Evolutionary conservation across 2,113 vertebrate genomes (phyloP), one percentile per base, ranked within the genome.

Genomic region (Callionymus lyra): DNA sequence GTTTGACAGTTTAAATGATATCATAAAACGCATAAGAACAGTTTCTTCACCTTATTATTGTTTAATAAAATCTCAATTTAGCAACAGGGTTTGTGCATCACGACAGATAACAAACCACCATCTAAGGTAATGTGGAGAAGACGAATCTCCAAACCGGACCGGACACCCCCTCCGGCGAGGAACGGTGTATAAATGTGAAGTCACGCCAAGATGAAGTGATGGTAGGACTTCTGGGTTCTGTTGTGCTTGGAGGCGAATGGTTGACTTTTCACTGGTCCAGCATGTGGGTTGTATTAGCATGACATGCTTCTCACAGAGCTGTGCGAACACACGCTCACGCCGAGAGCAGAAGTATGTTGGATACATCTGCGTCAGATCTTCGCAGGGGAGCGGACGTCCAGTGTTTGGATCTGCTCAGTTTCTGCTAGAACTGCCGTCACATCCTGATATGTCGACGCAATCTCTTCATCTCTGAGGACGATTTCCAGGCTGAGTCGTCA

Each of bases 351-450:
- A 53, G 40, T 9, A n/a, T 32, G 48, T 41, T 61, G 27, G 16
- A 47, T 59, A 55, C 49, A 50, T 63, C 53, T 74, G 52, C 59
- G 63, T 80, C 74, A 69, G 8, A 12, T 6, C 38, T 35, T 50
- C 58, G 65, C 61, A 68, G 49, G 61, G 59, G 38, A 63, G 32
- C 31, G 44, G 39, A 41, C 17, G 50, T 53, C 38, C 31, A 51
- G 34, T 62, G 55, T 57, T 68, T 55, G 37, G 47, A 12, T 59
- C 67, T 80, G 71, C 45, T 60, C 45, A 63, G 47, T 52, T 16
- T 78, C 58, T 52, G 41, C 55, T 37, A 19, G 21, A 53, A 43
- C 36, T 16, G 10, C 16, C 45, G 52, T 13, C 2, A 54, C 38
- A 45, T 15, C 6, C 9, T 17, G 18, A 50, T 13, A 44, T 46